Evolutionary conservation across 1,140 invertebrate genomes (phyloP).

Genomic region (Diprion similis): DNA sequence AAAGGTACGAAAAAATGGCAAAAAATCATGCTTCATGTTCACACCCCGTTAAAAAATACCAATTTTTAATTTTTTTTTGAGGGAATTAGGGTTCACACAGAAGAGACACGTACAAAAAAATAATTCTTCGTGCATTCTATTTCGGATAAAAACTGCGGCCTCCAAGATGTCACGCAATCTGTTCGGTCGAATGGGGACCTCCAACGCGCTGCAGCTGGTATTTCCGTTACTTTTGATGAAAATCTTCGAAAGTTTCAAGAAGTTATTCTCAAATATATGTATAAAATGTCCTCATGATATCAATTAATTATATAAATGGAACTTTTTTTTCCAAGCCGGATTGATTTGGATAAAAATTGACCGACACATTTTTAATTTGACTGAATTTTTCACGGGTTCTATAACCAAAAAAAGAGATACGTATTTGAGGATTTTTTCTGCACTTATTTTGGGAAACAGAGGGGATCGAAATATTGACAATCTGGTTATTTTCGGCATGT

Average conservation of each 20-base stretch:
- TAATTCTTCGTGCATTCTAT: not conserved
- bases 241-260: not conserved
- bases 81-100: constrained; percentile 16
- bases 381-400: too few relatives aligned
- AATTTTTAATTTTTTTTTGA: constrained; percentile 20
- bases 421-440: too few relatives aligned
- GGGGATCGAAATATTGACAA: too few relatives aligned
- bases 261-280: not conserved
- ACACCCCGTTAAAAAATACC: constrained; percentile 18
- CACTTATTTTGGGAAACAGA: too few relatives aligned
- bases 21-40: too few relatives aligned
- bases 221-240: not conserved
- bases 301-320: not conserved
- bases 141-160: not conserved
- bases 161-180: not conserved
- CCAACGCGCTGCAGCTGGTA: not conserved
- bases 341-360: too few relatives aligned
- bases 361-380: too few relatives aligned
- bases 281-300: not conserved
- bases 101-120: constrained; percentile 13
- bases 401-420: too few relatives aligned
- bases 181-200: not conserved
- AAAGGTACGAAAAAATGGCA: too few relatives aligned
- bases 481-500: too few relatives aligned
- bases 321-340: too few relatives aligned